Evolutionary conservation across 2,888 invertebrate genomes (phyloP), one percentile per base, ranked within the genome.

Genomic region (Cantharis flavilabris): DNA sequence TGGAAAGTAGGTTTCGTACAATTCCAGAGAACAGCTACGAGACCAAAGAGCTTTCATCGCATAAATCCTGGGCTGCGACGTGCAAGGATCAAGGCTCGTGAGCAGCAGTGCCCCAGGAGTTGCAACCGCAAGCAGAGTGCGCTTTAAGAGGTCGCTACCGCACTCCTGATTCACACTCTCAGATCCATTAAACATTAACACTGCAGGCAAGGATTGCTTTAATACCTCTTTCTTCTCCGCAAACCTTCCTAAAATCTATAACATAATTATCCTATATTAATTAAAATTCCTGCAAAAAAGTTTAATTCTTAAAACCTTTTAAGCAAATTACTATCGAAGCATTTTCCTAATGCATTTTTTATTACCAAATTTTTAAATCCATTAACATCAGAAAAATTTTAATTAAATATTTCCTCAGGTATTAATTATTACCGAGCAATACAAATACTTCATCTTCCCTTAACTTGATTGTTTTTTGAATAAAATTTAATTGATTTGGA

Each of bases 131-230:
- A 87, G 86, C 86, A 83, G 86, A 86, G 86, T 84, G 85, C 84
- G 83, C 83, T 79, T 73, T 83, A 85, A 85, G 85, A 85, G 84
- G 85, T 83, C 85, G 83, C 82, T 83, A 83, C 84, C 83, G 81
- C 87, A 84, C 85, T 85, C 81, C 85, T 84, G 84, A 85, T 86
- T 85, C 86, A 84, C 84, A 84, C 87, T 86, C 86, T 85, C 86
- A 86, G 86, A 86, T 83, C 87, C 87, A 87, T 87, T 87, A 87
- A 87, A 87, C 86, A 87, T 87, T 87, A 86, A 87, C 86, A 87
- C 87, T 87, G 84, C 85, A 85, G 87, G 86, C 86, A 85, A 86
- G 86, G 85, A 86, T 86, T 86, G 84, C 84, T 83, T 82, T 79
- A 79, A 79, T 79, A 74, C 79, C 76, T 76, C 74, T 76, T 79